Percentiles rank a stretch among this genome's conserved stretches.
Evolutionary conservation across 2,888 invertebrate genomes (phyloP).

Genomic region (Acronicta aceris): DNA sequence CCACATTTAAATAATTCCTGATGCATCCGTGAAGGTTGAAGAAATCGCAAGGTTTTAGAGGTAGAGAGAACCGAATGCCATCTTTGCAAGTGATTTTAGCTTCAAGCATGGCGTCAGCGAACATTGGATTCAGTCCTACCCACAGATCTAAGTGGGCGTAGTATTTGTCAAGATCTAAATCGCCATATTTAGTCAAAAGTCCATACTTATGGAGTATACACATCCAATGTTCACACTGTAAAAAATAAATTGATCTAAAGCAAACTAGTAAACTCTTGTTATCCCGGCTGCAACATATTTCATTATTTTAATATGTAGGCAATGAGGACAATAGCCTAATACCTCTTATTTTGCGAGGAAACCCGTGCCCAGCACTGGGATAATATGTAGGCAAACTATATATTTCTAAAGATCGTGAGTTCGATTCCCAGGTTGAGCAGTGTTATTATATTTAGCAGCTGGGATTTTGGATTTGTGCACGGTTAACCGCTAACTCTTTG

Average conservation of each 20-base stretch:
- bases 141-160: conserved; percentile 73
- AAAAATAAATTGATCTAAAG: neutral
- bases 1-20: conserved; percentile 62
- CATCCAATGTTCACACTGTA: conserved; percentile 71
- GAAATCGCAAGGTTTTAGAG: conserved; percentile 66
- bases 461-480: too few species aligned
- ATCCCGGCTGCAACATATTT: too few species aligned
- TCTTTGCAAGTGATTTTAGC: conserved; percentile 70
- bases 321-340: too few species aligned
- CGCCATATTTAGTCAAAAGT: conserved; percentile 53
- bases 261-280: too few species aligned
- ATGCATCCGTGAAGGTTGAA: conserved; percentile 66
- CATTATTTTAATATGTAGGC: too few species aligned
- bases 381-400: too few species aligned
- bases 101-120: conserved; percentile 61
- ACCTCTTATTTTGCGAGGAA: too few species aligned
- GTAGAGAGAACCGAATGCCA: conserved; percentile 52
- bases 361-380: too few species aligned
- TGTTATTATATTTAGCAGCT: too few species aligned
- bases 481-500: too few species aligned
- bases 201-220: conserved; percentile 72
- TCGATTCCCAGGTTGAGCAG: too few species aligned
- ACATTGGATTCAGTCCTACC: conserved; percentile 70
- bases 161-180: conserved; percentile 67
- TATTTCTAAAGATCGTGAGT: too few species aligned